Base-by-base conservation (phyloP, 2,888 invertebrate genomes). In the Mamestra brassicae region DNA sequence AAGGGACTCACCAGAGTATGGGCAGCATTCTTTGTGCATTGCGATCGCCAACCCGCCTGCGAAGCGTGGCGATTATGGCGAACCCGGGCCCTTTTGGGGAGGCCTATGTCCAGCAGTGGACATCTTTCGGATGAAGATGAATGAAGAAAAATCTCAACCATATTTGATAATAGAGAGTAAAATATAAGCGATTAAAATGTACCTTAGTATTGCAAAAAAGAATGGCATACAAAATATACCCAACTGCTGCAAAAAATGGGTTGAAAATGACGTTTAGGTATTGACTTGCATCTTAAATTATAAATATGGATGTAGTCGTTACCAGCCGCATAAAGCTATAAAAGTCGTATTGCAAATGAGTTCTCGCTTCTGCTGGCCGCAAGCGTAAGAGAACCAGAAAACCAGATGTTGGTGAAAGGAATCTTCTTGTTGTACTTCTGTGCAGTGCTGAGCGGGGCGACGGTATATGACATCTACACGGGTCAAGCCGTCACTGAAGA, bases 331-430 rank as follows among this genome's bases (percentile, higher is more conserved):
- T 42, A 77, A 54, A 4, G 52, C 34, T 58, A 77, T 77, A 77
- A 63, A 77, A 77, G 78, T 58, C 62, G 47, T 45, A n/a, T 13
- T 45, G 7, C 2, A 26, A 17, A 36, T 36, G 57, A 50, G n/a
- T 62, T 15, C n/a, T 45, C 52, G 68, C 62, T 68, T 57, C 8
- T 67, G 75, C 63, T 42, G 34, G 45, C 78, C 52, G 67, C 54
- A 45, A 65, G 38, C 55, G 52, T 47, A 55, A 65, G 47, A 76
- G 60, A 65, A 76, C 47, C 42, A 34, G 47, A 55, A 76, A 62
- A 55, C 62, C 62, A 74, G 10, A 76, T 77, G 78, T 63, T 76
- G 68, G 55, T 76, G 68, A 77, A 57, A 67, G 10, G 50, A 36
- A 50, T 76, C 17, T 77, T 76, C 62, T 62, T 77, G 13, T 52